Base-by-base conservation (phyloP, 1,140 invertebrate genomes). In the Drosophila nigrodunni region DNA sequence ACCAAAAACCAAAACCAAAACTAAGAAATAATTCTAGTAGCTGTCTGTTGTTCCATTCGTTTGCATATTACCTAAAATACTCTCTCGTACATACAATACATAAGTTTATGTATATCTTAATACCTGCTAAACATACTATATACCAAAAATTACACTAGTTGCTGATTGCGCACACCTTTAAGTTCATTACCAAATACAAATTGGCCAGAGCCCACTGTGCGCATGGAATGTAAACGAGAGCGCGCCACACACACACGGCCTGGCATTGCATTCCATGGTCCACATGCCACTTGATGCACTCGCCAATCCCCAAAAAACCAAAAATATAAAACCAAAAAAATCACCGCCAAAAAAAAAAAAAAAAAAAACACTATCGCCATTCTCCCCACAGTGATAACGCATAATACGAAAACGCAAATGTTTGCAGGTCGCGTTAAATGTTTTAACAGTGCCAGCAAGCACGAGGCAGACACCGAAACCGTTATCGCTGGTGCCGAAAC, bases 351-450 rank as follows among this genome's bases (percentile, higher is more conserved):
- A 50, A 21, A 64, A 64, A 65, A 57, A 15, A 50, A 61, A 46
- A 43, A 47, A 37, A 34, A 35, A 39, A 68, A 55, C 35, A 49
- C 35, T 44, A 59, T 44, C 65, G 57, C 41, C 57, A 64, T 41
- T 65, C 70, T 74, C 78, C 78, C 78, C 78, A 82, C 83, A 87
- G 83, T 83, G 89, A 91, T 83, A 77, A 82, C 82, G 89, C 89
- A 87, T 91, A 77, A 91, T 91, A 80, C 91, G 90, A 91, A 67
- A 89, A 88, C 78, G 85, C 86, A 87, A 91, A 87, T 91, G 89
- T 91, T 91, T 91, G 82, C 90, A 91, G 90, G 90, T 91, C 85
- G 85, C 85, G 80, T 81, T 77, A 88, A 88, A 87, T 80, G 66
- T 87, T 87, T 83, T 83, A 82, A 78, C 83, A 86, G 70, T 81